Conservation (phyloP, 2,113 vertebrate species). For the Nothocercus nigrocapillus region DNA sequence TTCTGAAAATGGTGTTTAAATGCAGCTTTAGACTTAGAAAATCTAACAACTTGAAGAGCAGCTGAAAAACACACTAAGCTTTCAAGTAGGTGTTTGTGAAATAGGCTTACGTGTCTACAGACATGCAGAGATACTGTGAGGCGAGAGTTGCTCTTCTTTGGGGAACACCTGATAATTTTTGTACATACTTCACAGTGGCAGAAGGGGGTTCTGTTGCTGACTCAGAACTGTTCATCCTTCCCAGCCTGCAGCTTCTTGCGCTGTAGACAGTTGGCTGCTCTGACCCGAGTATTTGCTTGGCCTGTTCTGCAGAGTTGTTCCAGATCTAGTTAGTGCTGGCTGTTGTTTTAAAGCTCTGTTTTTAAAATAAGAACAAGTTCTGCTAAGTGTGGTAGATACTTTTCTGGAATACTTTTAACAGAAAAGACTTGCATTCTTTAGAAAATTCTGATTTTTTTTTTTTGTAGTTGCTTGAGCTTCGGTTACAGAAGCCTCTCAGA, state of each 20-base stretch:
- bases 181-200: not conserved
- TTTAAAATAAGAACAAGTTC: not conserved
- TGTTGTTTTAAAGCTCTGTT: not conserved
- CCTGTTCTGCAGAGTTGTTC: not conserved
- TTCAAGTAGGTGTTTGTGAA: not conserved
- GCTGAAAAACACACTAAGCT: slow-evolving; percentile 10
- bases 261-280: not conserved
- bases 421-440: not conserved
- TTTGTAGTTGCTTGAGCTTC: slow-evolving; percentile 26
- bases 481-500: not conserved
- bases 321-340: not conserved
- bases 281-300: not conserved
- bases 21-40: not conserved
- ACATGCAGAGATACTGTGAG: not conserved
- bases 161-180: not conserved
- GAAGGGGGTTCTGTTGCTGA: not conserved
- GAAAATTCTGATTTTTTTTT: not conserved
- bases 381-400: not conserved
- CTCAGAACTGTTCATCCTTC: not conserved
- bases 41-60: not conserved
- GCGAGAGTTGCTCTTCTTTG: not conserved
- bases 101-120: not conserved
- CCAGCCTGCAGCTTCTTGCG: not conserved
- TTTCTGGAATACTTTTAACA: not conserved
- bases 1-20: not conserved